A percentile compares a stretch with the other conserved stretches of the same genome.
These are phyloP conservation scores for Netelia virgata DNA, from an alignment of 2,888 invertebrate species.

Conservation along the genomic window DNA sequence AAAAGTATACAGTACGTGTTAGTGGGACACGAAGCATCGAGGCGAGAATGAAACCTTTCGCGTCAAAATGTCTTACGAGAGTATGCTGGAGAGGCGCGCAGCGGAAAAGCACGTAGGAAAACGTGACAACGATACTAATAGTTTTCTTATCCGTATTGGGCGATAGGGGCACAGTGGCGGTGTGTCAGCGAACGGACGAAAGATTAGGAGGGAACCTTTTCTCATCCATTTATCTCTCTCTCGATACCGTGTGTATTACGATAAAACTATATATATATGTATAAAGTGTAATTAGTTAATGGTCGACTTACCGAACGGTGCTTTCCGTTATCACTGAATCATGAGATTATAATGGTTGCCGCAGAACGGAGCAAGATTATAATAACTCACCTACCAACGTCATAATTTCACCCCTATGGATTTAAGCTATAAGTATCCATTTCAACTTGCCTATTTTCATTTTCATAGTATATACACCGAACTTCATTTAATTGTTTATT, in stretches of 20 bases:
- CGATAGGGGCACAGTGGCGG: conserved; percentile 42
- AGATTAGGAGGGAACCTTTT: conserved; percentile 52
- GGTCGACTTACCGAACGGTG: conserved; percentile 51
- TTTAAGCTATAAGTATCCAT: background rate
- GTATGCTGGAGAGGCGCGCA: conserved; percentile 23
- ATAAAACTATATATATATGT: background rate
- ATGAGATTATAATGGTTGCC: conserved; percentile 41
- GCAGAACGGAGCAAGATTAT: conserved; percentile 30
- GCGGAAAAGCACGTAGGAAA: conserved; percentile 65
- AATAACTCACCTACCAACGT: conserved; percentile 5
- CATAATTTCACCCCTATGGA: background rate
- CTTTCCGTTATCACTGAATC: conserved; percentile 33
- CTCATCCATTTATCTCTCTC: conserved; percentile 29
- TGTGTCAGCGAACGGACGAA: conserved; percentile 59
- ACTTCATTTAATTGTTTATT: background rate
- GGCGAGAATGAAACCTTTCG: conserved; percentile 49
- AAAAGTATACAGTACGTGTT: conserved; percentile 13
- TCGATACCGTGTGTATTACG: conserved; percentile 8
- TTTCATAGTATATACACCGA: background rate
- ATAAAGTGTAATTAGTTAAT: conserved; percentile 48
- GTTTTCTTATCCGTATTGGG: conserved; percentile 70
- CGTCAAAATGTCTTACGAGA: conserved; percentile 45
- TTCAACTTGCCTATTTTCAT: background rate
- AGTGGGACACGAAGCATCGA: background rate
- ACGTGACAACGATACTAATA: conserved; percentile 78